phyloP scores from a whole-genome alignment of 2,888 invertebrate genomes.

The Ochropleura plecta region DNA sequence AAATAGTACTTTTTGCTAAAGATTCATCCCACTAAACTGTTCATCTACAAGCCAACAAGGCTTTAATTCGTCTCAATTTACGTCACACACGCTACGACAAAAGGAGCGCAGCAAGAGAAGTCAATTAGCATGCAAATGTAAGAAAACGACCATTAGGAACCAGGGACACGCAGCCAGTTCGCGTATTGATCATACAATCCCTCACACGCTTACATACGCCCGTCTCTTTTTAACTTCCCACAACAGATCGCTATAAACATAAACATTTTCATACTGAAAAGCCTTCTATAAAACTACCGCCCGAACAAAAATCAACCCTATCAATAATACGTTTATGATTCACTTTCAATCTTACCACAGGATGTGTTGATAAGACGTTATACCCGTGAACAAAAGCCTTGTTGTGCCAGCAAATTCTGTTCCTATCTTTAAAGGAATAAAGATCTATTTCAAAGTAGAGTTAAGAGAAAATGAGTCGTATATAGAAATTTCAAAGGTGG shows the following conservation, averaged over 20 bases:
- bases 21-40: slow-evolving; percentile 56
- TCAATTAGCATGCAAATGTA: slow-evolving; percentile 90
- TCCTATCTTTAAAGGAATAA: slow-evolving; percentile 88
- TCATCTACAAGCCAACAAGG: slow-evolving; percentile 68
- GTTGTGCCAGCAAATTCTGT: slow-evolving; percentile 89
- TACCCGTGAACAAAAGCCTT: slow-evolving; percentile 67
- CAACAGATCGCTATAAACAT: slow-evolving; percentile 90
- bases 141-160: slow-evolving; percentile 88
- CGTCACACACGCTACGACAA: slow-evolving; percentile 80
- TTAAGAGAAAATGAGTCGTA: slow-evolving; percentile 86
- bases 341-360: slow-evolving; percentile 23
- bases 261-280: slow-evolving; percentile 80
- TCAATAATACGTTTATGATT: fast-evolving
- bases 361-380: slow-evolving; percentile 61
- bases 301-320: slow-evolving; percentile 63
- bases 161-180: slow-evolving; percentile 75
- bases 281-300: slow-evolving; percentile 67
- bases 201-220: slow-evolving; percentile 89
- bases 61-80: slow-evolving; percentile 82
- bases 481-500: slow-evolving; percentile 79
- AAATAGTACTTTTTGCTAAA: slow-evolving; percentile 1
- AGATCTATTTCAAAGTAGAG: slow-evolving; percentile 87
- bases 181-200: slow-evolving; percentile 88
- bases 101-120: slow-evolving; percentile 82
- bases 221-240: slow-evolving; percentile 90